These are phyloP conservation scores for Cephus pulcher DNA, from an alignment of 2,888 invertebrate species.

Conservation along the genomic window DNA sequence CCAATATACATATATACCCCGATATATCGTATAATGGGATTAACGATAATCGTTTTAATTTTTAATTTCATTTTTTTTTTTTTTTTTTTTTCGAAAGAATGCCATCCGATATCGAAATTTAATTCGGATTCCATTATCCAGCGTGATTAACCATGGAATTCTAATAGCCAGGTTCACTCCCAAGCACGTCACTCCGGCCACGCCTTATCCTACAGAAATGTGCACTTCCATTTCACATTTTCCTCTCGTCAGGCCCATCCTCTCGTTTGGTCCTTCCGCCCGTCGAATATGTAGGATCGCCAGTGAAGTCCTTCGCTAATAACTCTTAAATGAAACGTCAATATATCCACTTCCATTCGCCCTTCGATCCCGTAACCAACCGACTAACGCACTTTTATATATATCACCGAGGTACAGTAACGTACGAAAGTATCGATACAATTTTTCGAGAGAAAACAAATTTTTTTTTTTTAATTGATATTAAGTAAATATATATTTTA, in stretches of 20 bases:
- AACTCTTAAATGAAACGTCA: neutral
- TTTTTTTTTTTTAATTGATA: neutral
- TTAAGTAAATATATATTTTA: neutral
- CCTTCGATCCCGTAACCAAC: slow-evolving; percentile 1
- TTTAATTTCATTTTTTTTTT: too few relatives aligned
- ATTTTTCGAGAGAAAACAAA: fast-evolving
- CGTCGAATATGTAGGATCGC: neutral
- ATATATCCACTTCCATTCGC: slow-evolving; percentile 2
- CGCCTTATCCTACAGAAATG: slow-evolving; percentile 29
- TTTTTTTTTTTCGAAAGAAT: neutral
- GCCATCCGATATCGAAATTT: neutral
- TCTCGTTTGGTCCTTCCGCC: slow-evolving; percentile 15
- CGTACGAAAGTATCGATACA: neutral
- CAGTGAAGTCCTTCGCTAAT: neutral
- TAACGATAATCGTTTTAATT: too few relatives aligned
- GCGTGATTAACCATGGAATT: neutral
- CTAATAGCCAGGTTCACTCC: slow-evolving; percentile 1
- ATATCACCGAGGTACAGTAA: neutral
- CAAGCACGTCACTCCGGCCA: slow-evolving; percentile 26
- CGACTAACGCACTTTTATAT: neutral
- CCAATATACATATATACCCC: too few relatives aligned
- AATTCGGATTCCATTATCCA: neutral
- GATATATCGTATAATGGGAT: too few relatives aligned
- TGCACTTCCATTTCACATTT: slow-evolving; percentile 20
- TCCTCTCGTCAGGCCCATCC: neutral